Evolutionary conservation across 2,797 vertebrate genomes (phyloP).

Genomic region (Argya squamiceps): DNA sequence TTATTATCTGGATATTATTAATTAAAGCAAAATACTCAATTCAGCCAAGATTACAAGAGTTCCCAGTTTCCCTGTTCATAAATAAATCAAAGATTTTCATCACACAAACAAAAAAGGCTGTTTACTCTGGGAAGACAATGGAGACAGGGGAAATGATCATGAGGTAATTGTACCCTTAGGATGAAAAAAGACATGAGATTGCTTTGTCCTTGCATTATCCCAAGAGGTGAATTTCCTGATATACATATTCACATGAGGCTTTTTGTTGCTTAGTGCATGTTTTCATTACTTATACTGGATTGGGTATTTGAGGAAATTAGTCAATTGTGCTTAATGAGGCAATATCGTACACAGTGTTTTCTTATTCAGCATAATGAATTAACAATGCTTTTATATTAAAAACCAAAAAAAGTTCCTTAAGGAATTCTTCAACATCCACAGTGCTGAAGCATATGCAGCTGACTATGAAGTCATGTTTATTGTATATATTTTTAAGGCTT

Average conservation of each 20-base stretch:
- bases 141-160: slow-evolving; percentile 2
- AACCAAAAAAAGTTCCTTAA: not conserved
- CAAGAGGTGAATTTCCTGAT: slow-evolving; percentile 12
- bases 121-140: not conserved
- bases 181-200: slow-evolving; percentile 24
- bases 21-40: slow-evolving; percentile 28
- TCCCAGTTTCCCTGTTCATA: slow-evolving; percentile 42
- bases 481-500: not conserved
- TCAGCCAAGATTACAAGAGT: slow-evolving; percentile 9
- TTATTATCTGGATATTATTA: slow-evolving; percentile 45
- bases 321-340: slow-evolving; percentile 23
- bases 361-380: not conserved
- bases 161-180: slow-evolving; percentile 26
- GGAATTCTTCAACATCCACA: not conserved
- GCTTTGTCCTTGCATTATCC: slow-evolving; percentile 20
- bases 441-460: not conserved
- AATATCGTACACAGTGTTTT: slow-evolving; percentile 6
- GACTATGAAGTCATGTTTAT: not conserved
- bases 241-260: not conserved
- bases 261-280: slow-evolving; percentile 14
- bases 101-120: not conserved
- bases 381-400: not conserved
- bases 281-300: slow-evolving; percentile 19
- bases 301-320: slow-evolving; percentile 20
- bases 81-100: slow-evolving; percentile 38